phyloP scores from a whole-genome alignment of 37 sponge, comb jelly and placozoan genomes.

The Agelas oroides region DNA sequence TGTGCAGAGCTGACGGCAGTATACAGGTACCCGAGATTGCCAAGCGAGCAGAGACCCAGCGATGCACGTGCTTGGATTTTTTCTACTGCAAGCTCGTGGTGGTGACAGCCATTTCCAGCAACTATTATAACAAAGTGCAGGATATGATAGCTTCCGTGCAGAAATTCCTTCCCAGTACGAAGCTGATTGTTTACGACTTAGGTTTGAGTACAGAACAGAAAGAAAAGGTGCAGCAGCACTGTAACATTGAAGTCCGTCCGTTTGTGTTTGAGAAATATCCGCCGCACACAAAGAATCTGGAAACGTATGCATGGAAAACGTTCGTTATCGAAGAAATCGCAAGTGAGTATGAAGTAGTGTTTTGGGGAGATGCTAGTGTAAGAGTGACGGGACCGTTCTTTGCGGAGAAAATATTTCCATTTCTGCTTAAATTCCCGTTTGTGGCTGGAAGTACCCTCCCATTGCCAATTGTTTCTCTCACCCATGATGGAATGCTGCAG shows the following conservation, averaged over 20 bases:
- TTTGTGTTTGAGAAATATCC: constrained; percentile 8
- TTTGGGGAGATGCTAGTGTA: constrained; percentile 34
- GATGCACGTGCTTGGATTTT: constrained; percentile 23
- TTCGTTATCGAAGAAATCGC: background rate
- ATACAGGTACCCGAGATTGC: too few species aligned
- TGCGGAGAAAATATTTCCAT: background rate
- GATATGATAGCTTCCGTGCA: constrained; percentile 36
- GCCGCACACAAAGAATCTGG: background rate
- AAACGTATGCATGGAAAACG: constrained; percentile 33
- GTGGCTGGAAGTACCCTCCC: too few species aligned
- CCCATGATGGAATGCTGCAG: constrained; percentile 15
- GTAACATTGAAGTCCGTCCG: constrained; percentile 22
- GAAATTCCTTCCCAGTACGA: constrained; percentile 13
- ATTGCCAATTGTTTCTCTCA: background rate
- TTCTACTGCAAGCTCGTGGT: constrained; percentile 35
- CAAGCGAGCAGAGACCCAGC: too few species aligned
- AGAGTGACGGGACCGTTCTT: constrained; percentile 14
- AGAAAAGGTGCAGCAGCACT: background rate
- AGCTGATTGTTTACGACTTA: constrained; percentile 25
- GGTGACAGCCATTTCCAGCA: constrained; percentile 21
- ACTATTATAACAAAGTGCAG: constrained; percentile 4
- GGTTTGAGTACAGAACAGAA: constrained; percentile 8
- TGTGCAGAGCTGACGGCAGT: too few species aligned
- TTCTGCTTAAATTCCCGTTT: background rate
- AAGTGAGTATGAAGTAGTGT: constrained; percentile 20